Percentiles rank a stretch among this genome's conserved stretches.
These are phyloP conservation scores for Himalopsyche japonica DNA, from an alignment of 2,888 invertebrate genomes.

Conservation along the genomic window DNA sequence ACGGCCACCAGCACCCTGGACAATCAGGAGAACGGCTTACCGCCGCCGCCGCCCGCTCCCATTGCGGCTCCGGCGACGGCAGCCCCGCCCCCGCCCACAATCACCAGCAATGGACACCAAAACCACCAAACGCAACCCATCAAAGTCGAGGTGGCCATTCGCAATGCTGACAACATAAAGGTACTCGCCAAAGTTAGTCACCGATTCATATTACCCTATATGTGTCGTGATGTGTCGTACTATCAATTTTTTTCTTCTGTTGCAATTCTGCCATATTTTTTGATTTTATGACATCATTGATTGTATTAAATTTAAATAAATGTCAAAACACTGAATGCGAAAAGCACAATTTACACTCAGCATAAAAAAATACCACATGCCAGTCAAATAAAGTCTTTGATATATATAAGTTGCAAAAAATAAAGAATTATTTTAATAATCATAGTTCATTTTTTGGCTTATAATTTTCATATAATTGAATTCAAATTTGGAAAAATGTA, in stretches of 20 bases:
- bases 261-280: no score
- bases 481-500: no score
- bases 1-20: constrained; percentile 54
- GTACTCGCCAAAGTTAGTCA: constrained; percentile 42
- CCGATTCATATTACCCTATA: not conserved
- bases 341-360: no score
- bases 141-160: constrained; percentile 46
- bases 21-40: constrained; percentile 53
- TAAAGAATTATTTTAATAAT: no score
- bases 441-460: no score
- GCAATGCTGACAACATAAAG: constrained; percentile 59
- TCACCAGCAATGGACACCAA: constrained; percentile 45
- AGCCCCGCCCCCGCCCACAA: constrained; percentile 45
- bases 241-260: not conserved
- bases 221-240: not conserved
- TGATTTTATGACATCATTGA: no score
- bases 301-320: no score
- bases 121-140: constrained; percentile 36
- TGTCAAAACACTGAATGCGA: no score
- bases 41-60: constrained; percentile 53
- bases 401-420: no score
- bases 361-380: no score
- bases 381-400: no score
- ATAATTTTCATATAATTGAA: no score
- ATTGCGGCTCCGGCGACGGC: constrained; percentile 55